Evolutionary conservation across 2,888 invertebrate species (phyloP), one percentile per base, ranked within the genome.

Genomic region (Yponomeuta sedellus): DNA sequence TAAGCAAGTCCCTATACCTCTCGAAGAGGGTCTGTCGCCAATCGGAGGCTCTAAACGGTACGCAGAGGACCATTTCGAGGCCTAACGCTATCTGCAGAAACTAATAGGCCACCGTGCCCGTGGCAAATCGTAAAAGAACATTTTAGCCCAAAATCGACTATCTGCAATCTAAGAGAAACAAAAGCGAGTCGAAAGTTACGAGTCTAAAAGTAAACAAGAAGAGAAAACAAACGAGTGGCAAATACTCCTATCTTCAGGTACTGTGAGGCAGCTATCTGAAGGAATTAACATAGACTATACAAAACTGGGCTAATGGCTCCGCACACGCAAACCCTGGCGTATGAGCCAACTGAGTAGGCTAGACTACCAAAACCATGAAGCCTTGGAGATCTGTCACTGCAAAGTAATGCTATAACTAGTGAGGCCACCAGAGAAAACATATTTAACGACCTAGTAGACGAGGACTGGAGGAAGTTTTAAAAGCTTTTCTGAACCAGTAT

Each of bases 221-320:
- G 44, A 52, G 12, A 52, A 52, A 16, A 16, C 44, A 52, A 52
- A 52, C 16, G 44, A 52, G 44, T 52, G 44, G 44, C 44, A 52
- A 16, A 52, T 16, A 16, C 44, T 52, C 44, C 44, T 52, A 52
- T 52, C 44, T 52, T 52, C 44, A 52, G 44, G 44, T 52, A 16
- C 16, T 16, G 28, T 2, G 12, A 28, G 34, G 44, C 20, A 19
- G 40, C 10, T 63, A 63, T 40, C 63, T 63, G 63, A 16, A 40
- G 20, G 63, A 63, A 63, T 63, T 63, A 63, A 20, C 63, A 63
- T 63, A 63, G 63, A 12, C 63, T n/a, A 44, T 10, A 40, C 10
- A 44, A 40, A 63, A 63, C 63, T 63, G 22, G 63, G 63, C 10
- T 44, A 63, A 63, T 63, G 44, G 63, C 3, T 20, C 22, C 44